Evolutionary conservation across 1,140 invertebrate species (phyloP).

Genomic region (Drosophila trapezifrons): DNA sequence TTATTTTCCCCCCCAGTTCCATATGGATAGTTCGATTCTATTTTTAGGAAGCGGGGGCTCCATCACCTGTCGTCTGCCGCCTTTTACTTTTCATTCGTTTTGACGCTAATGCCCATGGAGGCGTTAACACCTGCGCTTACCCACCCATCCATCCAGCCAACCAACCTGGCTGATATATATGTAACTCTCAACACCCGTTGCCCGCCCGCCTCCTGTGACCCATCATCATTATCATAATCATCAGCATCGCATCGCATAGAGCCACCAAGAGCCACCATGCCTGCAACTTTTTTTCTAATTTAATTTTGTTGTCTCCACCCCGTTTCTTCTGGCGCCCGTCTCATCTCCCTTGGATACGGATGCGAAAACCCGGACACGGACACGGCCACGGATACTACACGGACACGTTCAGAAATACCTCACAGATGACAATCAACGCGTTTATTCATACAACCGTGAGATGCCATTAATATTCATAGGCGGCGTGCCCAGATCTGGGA

Average conservation of each 20-base stretch:
- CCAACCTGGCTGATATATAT: not conserved
- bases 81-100: slow-evolving; percentile 6
- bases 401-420: slow-evolving; percentile 85
- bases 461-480: slow-evolving; percentile 99
- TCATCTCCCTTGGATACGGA: not conserved
- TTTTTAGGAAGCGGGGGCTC: slow-evolving; percentile 39
- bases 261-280: slow-evolving; percentile 46
- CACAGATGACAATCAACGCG: slow-evolving; percentile 86
- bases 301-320: slow-evolving; percentile 52
- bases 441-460: slow-evolving; percentile 91
- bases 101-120: slow-evolving; percentile 45
- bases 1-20: not conserved
- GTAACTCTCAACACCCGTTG: no score
- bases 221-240: slow-evolving; percentile 34
- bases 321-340: not conserved
- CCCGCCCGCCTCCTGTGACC: not conserved
- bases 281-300: slow-evolving; percentile 76
- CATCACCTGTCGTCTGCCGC: slow-evolving; percentile 32
- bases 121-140: slow-evolving; percentile 46
- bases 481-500: slow-evolving; percentile 97
- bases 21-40: slow-evolving; percentile 41
- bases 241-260: slow-evolving; percentile 9
- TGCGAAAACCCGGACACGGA: slow-evolving; percentile 14
- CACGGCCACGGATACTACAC: slow-evolving; percentile 18
- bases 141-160: slow-evolving; percentile 16